Evolutionary conservation across 2,797 vertebrate species (phyloP).

Genomic region (Rhynchonycteris naso): DNA sequence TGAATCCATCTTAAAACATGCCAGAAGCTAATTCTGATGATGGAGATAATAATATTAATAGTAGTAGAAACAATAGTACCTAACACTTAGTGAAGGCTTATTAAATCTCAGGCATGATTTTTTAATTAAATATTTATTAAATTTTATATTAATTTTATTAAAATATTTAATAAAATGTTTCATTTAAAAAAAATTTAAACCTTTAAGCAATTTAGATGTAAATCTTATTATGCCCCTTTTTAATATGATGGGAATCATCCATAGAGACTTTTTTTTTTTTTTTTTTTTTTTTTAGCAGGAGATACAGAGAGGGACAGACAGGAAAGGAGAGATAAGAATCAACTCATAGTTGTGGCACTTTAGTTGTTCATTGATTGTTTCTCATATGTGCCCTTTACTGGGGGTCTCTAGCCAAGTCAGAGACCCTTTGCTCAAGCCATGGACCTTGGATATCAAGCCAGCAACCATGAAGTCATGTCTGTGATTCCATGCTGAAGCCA

Average conservation of each 20-base stretch:
- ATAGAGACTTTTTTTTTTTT: background rate
- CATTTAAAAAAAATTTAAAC: background rate
- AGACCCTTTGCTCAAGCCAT: too few relatives aligned
- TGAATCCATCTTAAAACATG: background rate
- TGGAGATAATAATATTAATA: background rate
- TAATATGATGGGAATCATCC: background rate
- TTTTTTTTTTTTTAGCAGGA: background rate
- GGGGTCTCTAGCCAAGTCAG: too few relatives aligned
- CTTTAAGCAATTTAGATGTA: background rate
- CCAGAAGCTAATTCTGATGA: background rate
- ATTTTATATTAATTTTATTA: background rate
- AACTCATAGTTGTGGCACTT: too few relatives aligned
- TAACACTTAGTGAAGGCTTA: background rate
- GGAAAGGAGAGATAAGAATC: too few relatives aligned
- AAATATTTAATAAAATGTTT: background rate
- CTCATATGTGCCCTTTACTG: too few relatives aligned
- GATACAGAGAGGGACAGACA: too few relatives aligned
- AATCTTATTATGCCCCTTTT: background rate
- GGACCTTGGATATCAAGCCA: too few relatives aligned
- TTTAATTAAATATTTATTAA: background rate
- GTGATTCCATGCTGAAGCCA: too few relatives aligned
- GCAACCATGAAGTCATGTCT: too few relatives aligned
- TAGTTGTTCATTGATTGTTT: too few relatives aligned
- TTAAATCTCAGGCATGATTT: background rate
- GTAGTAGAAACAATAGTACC: background rate